Evolutionary conservation across 2,888 invertebrate genomes (phyloP).

Genomic region (Venustoraphidia nigricollis): DNA sequence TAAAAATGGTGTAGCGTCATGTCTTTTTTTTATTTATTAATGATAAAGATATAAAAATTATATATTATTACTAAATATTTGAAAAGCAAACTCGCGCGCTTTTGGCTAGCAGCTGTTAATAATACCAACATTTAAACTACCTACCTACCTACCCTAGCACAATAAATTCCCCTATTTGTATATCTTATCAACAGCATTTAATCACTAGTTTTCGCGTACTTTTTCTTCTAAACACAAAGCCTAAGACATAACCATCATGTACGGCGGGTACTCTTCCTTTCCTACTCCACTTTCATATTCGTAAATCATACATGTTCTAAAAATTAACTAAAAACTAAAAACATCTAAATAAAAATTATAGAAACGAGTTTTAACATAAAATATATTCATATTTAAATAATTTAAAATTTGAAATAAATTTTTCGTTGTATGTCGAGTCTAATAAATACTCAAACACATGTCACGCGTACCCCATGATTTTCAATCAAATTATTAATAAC

Average conservation of each 20-base stretch:
- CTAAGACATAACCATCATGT: no score
- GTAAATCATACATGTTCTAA: no score
- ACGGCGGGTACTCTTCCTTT: no score
- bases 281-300: no score
- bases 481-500: no score
- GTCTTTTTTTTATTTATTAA: constrained; percentile 2
- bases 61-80: no score
- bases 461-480: no score
- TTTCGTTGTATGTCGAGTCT: constrained; percentile 23
- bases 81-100: no score
- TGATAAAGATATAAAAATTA: not conserved
- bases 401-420: constrained; percentile 11
- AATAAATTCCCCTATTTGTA: not conserved
- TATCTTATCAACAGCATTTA: not conserved
- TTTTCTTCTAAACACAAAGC: no score
- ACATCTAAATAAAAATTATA: not conserved
- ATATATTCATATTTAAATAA: constrained; percentile 16
- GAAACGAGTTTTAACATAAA: constrained; percentile 4
- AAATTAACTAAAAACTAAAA: not conserved
- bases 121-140: not conserved
- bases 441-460: no score
- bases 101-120: not conserved
- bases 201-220: no score
- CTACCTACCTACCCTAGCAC: not conserved
- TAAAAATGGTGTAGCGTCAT: constrained; percentile 2